Percentiles rank a stretch among this genome's conserved stretches.
Conservation (phyloP, 1,140 invertebrate species). For the Varroa destructor region DNA sequence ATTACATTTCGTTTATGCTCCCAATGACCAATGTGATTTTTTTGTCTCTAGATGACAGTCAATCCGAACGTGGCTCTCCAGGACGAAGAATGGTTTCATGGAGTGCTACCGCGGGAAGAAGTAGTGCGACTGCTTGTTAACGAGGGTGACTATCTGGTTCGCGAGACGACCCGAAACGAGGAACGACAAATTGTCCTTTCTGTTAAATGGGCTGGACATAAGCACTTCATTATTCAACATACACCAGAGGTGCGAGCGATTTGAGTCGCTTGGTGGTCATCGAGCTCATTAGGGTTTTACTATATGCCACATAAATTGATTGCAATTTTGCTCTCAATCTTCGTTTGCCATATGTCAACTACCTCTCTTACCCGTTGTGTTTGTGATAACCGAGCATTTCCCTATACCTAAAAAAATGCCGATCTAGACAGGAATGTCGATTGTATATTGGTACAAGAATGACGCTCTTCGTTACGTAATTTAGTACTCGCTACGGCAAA, state of each 20-base stretch:
- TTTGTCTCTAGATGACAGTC: slow-evolving; percentile 5
- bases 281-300: too few species aligned
- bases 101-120: slow-evolving; percentile 84
- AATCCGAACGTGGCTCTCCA: slow-evolving; percentile 30
- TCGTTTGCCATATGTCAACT: slow-evolving; percentile 27
- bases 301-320: too few species aligned
- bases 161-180: slow-evolving; percentile 82
- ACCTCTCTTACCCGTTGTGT: neutral
- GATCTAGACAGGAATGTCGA: too few species aligned
- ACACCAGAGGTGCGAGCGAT: slow-evolving; percentile 56
- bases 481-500: too few species aligned
- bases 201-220: slow-evolving; percentile 82
- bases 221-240: slow-evolving; percentile 94
- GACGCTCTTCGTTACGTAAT: too few species aligned
- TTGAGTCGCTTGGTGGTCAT: too few species aligned
- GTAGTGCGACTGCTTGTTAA: slow-evolving; percentile 71
- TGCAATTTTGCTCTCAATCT: slow-evolving; percentile 5
- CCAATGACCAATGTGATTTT: neutral
- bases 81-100: slow-evolving; percentile 94
- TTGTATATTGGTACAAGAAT: too few species aligned
- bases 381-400: neutral
- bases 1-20: too few species aligned
- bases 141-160: slow-evolving; percentile 84
- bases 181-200: slow-evolving; percentile 76
- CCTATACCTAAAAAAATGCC: too few species aligned